A percentile compares a stretch with the other conserved stretches of the same genome.
Conservation (phyloP, 1,140 invertebrate genomes). For the Pseudomyrmex pallidus region DNA sequence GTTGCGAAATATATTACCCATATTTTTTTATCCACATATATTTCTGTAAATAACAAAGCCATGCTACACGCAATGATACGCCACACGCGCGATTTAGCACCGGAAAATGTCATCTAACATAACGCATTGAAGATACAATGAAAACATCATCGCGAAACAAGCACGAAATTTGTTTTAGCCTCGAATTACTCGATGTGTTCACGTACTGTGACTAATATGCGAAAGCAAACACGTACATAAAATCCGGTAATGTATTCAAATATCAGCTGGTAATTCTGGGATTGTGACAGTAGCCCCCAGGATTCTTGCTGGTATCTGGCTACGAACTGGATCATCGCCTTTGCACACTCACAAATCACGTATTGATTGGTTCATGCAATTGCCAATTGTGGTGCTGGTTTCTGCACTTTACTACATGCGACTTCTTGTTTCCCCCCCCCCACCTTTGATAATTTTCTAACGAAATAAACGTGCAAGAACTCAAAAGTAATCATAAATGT, state of each 20-base stretch:
- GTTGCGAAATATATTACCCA: too few relatives aligned
- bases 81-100: too few relatives aligned
- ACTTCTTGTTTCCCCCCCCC: background rate
- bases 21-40: too few relatives aligned
- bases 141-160: constrained; percentile 10
- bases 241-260: constrained; percentile 89
- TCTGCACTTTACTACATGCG: constrained; percentile 72
- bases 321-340: constrained; percentile 85
- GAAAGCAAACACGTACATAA: constrained; percentile 77
- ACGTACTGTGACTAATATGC: constrained; percentile 83
- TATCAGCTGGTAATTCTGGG: constrained; percentile 99
- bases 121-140: background rate
- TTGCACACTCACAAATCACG: constrained; percentile 81
- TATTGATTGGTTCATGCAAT: constrained; percentile 81
- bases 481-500: constrained; percentile 8
- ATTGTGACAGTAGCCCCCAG: constrained; percentile 88
- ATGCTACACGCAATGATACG: too few relatives aligned
- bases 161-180: constrained; percentile 38
- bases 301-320: constrained; percentile 93
- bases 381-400: constrained; percentile 81
- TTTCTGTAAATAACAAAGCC: too few relatives aligned
- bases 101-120: too few relatives aligned
- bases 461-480: background rate
- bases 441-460: constrained; percentile 13
- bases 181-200: constrained; percentile 72